Evolutionary conservation across 2,888 invertebrate genomes (phyloP).

Genomic region (Mayetiola destructor): DNA sequence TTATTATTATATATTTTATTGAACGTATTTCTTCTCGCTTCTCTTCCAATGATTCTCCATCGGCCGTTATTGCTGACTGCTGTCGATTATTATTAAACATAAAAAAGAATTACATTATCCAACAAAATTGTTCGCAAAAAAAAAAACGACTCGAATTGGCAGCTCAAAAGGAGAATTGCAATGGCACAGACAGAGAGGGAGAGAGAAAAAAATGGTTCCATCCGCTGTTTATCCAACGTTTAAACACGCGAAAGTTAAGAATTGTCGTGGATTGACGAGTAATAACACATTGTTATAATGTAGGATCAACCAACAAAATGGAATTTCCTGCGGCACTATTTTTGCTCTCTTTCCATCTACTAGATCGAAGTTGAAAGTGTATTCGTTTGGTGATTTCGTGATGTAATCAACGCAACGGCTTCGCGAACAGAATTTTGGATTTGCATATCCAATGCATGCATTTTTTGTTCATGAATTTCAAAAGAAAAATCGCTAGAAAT

Average conservation of each 20-base stretch:
- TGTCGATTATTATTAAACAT: slow-evolving; percentile 4
- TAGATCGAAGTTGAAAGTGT: no score
- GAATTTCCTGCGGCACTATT: slow-evolving; percentile 4
- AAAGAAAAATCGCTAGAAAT: slow-evolving; percentile 9
- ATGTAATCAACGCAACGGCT: not conserved
- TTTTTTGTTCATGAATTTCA: no score
- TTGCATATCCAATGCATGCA: not conserved
- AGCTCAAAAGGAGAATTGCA: not conserved
- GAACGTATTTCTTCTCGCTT: not conserved
- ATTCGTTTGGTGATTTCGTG: slow-evolving; percentile 1
- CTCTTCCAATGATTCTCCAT: not conserved
- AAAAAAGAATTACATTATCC: slow-evolving; percentile 5
- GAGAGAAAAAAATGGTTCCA: slow-evolving; percentile 5
- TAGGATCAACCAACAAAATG: slow-evolving; percentile 9
- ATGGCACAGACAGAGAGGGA: not conserved
- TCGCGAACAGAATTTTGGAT: not conserved
- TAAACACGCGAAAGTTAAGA: slow-evolving; percentile 11
- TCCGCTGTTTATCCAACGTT: slow-evolving; percentile 11
- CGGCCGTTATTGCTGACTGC: not conserved
- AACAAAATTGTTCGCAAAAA: not conserved
- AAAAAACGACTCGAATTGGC: not conserved
- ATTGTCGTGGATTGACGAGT: slow-evolving; percentile 11
- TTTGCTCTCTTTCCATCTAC: not conserved
- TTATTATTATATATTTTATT: not conserved
- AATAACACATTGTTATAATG: slow-evolving; percentile 6